These are phyloP conservation scores for Listronotus oregonensis DNA, from an alignment of 1,140 invertebrate species.

Conservation along the genomic window DNA sequence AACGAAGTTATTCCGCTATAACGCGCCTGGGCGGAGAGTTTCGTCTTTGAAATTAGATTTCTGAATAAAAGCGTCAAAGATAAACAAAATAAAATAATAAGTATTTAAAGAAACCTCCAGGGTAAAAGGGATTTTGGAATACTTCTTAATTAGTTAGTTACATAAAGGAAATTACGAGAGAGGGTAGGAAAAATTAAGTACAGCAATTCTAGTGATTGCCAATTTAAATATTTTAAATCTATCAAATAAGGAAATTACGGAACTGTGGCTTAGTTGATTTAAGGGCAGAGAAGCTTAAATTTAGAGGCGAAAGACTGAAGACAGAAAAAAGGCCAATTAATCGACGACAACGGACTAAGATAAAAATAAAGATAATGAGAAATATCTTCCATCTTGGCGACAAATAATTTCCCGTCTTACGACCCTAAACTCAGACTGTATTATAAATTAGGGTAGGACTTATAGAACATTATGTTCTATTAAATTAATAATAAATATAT, in stretches of 20 bases:
- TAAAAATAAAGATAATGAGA: constrained; percentile 21
- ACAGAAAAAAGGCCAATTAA: constrained; percentile 17
- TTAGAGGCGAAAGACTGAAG: not conserved
- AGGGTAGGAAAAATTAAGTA: constrained; percentile 16
- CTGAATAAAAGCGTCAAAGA: constrained; percentile 14
- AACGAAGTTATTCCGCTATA: not conserved
- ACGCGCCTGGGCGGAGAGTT: not conserved
- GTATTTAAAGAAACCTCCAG: constrained; percentile 5
- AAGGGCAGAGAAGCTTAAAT: constrained; percentile 1
- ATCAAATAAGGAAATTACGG: constrained; percentile 22
- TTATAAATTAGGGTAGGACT: constrained; percentile 2
- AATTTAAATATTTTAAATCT: constrained; percentile 26
- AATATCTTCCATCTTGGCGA: constrained; percentile 6
- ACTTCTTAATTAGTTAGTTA: constrained; percentile 27
- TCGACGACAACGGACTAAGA: constrained; percentile 10
- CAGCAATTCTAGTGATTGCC: constrained; percentile 17
- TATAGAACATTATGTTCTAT: too few species aligned
- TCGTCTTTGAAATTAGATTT: constrained; percentile 5
- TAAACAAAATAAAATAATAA: constrained; percentile 23
- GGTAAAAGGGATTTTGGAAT: not conserved
- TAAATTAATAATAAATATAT: too few species aligned
- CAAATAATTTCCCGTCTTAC: constrained; percentile 6
- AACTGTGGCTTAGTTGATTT: constrained; percentile 12
- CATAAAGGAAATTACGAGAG: constrained; percentile 22
- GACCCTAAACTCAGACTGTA: not conserved